These are phyloP conservation scores for Spisula solida DNA, from an alignment of 2,888 invertebrate species.

Conservation along the genomic window DNA sequence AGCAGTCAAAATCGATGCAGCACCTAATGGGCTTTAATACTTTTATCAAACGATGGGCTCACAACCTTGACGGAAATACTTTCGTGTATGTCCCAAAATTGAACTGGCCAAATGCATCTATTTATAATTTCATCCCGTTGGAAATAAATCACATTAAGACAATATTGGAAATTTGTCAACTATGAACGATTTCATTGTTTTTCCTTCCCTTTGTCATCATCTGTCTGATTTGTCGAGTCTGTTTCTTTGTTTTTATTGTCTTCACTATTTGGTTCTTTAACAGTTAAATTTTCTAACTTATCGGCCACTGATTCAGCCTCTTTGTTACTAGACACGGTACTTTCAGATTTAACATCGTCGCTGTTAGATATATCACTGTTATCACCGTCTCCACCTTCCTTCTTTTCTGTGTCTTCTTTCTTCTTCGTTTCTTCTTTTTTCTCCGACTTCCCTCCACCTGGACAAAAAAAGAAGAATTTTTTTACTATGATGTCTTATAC, in stretches of 20 bases:
- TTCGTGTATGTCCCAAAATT: neutral
- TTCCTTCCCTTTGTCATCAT: neutral
- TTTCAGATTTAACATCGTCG: neutral
- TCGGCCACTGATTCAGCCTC: conserved; percentile 64
- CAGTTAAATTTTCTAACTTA: conserved; percentile 65
- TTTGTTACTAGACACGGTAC: conserved; percentile 26
- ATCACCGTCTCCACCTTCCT: neutral
- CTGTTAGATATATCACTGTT: neutral
- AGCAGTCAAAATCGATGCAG: neutral
- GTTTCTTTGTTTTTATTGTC: conserved; percentile 30
- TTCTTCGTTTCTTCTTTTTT: neutral
- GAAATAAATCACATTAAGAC: conserved; percentile 14
- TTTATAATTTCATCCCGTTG: neutral
- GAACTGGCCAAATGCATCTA: neutral
- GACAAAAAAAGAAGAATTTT: neutral
- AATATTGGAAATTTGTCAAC: neutral
- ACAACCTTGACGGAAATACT: neutral
- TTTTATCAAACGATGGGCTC: neutral
- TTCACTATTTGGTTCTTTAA: conserved; percentile 51
- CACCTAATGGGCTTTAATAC: neutral
- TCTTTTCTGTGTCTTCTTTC: neutral
- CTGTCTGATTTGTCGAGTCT: neutral
- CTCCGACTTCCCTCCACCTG: neutral
- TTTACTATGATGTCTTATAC: too few species aligned
- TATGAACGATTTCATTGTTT: neutral